Evolutionary conservation across 2,113 vertebrate genomes (phyloP).

Genomic region (Hippotragus niger): DNA sequence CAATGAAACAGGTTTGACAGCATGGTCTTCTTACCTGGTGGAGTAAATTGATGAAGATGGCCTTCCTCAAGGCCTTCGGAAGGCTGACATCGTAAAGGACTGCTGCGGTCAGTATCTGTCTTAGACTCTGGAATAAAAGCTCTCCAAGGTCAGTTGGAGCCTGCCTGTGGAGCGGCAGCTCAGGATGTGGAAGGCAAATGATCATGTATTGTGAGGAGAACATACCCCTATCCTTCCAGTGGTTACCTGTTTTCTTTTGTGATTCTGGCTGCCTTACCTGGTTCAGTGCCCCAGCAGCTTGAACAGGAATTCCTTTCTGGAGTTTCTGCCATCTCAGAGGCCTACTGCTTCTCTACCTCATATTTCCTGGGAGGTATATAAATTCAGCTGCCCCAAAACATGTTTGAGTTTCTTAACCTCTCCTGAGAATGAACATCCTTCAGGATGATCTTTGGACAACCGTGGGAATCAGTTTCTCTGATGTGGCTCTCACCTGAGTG

Average conservation of each 20-base stretch:
- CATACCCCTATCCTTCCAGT: neutral
- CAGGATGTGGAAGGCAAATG: neutral
- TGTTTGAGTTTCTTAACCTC: neutral
- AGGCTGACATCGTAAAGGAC: conserved; percentile 37
- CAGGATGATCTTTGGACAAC: rapidly evolving
- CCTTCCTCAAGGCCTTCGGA: conserved; percentile 39
- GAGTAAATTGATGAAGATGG: conserved; percentile 44
- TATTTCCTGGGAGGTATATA: neutral
- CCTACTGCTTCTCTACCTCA: neutral
- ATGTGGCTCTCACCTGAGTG: conserved; percentile 61
- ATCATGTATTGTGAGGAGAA: neutral
- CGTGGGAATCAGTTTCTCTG: neutral
- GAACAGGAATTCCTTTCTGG: neutral
- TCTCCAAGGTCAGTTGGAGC: neutral
- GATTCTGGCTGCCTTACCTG: neutral
- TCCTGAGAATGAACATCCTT: neutral
- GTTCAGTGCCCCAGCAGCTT: neutral
- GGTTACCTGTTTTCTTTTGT: neutral
- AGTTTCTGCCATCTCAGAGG: neutral
- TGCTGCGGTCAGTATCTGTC: conserved; percentile 18
- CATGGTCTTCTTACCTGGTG: conserved; percentile 50
- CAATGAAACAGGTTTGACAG: neutral
- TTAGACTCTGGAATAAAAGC: conserved; percentile 60
- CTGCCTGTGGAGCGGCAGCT: rapidly evolving
- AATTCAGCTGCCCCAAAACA: neutral